phyloP scores from a whole-genome alignment of 2,113 vertebrate species.

The Corythoichthys intestinalis region DNA sequence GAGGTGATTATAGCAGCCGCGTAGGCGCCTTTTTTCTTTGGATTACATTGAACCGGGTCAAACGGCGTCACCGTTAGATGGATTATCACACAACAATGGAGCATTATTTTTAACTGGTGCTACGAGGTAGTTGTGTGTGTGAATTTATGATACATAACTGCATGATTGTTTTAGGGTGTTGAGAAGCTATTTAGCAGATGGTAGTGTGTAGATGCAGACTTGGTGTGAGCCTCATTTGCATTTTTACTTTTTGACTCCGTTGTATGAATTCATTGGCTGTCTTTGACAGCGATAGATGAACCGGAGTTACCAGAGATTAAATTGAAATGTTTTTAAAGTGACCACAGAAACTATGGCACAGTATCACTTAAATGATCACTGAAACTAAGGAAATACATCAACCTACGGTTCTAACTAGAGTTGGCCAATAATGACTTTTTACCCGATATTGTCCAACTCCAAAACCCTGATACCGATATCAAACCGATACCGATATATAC shows the following conservation, averaged over 20 bases:
- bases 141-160: conserved; percentile 44
- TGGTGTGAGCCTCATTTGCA: conserved; percentile 29
- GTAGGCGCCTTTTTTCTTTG: conserved; percentile 51
- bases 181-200: conserved; percentile 51
- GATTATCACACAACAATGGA: conserved; percentile 46
- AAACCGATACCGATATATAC: too few relatives aligned
- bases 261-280: neutral
- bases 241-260: conserved; percentile 15
- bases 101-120: conserved; percentile 45
- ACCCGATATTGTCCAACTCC: too few relatives aligned
- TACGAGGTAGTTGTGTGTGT: conserved; percentile 31
- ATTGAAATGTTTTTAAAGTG: too few relatives aligned
- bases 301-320: too few relatives aligned
- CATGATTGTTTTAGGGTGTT: conserved; percentile 44
- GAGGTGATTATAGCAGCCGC: conserved; percentile 41
- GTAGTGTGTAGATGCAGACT: conserved; percentile 17
- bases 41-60: conserved; percentile 61
- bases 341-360: too few relatives aligned
- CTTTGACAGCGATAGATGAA: too few relatives aligned
- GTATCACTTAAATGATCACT: too few relatives aligned
- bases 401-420: too few relatives aligned
- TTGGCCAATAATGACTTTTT: too few relatives aligned
- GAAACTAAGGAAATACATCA: too few relatives aligned
- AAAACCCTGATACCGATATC: too few relatives aligned
- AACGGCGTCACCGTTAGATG: conserved; percentile 47